These are phyloP conservation scores for Ahaetulla prasina DNA, from an alignment of 2,113 vertebrate genomes.

Conservation along the genomic window DNA sequence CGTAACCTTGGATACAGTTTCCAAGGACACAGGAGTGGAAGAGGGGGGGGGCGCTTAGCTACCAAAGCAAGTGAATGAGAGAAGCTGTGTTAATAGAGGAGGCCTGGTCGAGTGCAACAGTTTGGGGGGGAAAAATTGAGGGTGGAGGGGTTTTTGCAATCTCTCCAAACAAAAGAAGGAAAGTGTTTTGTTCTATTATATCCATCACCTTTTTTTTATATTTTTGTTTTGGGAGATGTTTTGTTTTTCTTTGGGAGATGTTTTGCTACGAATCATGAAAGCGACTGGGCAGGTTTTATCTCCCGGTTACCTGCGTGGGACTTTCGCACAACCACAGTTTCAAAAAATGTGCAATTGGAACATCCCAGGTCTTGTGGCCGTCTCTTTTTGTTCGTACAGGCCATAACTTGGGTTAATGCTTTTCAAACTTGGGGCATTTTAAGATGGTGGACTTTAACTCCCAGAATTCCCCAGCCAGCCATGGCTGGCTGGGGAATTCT, in stretches of 20 bases:
- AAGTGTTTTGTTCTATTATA: background rate
- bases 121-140: background rate
- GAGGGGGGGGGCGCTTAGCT: constrained; percentile 34
- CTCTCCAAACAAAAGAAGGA: background rate
- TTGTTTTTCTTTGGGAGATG: background rate
- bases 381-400: background rate
- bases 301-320: background rate
- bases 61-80: constrained; percentile 5
- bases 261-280: rapidly evolving
- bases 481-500: background rate
- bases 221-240: background rate
- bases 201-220: background rate
- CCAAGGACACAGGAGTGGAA: constrained; percentile 59
- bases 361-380: background rate
- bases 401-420: background rate
- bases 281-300: background rate
- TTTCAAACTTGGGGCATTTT: background rate
- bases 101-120: background rate
- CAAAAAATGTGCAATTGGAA: background rate
- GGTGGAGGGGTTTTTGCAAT: background rate
- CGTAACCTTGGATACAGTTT: constrained; percentile 76
- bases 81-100: rapidly evolving
- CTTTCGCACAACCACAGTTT: background rate
- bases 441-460: background rate
- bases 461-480: background rate